These are phyloP conservation scores for Shinisaurus crocodilurus DNA, from an alignment of 2,113 vertebrate genomes.

Conservation along the genomic window DNA sequence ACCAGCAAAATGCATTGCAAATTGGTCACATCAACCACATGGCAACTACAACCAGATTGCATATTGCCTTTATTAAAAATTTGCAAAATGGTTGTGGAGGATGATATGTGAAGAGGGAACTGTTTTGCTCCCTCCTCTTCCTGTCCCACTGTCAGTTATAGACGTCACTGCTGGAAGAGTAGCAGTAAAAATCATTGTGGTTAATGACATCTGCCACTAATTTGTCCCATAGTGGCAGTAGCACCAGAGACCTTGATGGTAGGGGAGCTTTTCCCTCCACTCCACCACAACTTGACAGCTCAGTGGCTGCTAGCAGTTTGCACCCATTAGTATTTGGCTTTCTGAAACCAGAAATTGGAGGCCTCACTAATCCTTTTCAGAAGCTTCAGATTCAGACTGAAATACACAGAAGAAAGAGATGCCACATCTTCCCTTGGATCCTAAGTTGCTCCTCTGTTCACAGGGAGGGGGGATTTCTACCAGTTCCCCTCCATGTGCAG, in stretches of 20 bases:
- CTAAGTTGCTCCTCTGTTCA: no score
- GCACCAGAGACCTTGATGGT: not conserved
- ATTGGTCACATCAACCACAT: not conserved
- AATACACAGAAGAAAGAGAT: not conserved
- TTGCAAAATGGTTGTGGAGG: not conserved
- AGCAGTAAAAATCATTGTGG: not conserved
- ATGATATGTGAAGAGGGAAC: not conserved
- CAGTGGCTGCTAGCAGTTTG: not conserved
- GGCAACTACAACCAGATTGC: not conserved
- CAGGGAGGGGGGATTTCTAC: no score
- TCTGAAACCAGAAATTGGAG: not conserved
- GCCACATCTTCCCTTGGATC: not conserved
- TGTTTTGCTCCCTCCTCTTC: not conserved
- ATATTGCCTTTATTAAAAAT: not conserved
- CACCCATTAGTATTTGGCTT: not conserved
- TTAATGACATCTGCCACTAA: not conserved
- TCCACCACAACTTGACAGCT: not conserved
- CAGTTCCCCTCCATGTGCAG: no score
- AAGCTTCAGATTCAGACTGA: not conserved
- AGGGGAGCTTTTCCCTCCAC: not conserved
- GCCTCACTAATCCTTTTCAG: not conserved
- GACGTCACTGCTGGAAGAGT: not conserved
- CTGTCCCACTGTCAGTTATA: not conserved
- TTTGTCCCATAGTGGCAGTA: not conserved
- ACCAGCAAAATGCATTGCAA: not conserved